Evolutionary conservation across 2,113 vertebrate species (phyloP).

Genomic region (Salvelinus namaycush): DNA sequence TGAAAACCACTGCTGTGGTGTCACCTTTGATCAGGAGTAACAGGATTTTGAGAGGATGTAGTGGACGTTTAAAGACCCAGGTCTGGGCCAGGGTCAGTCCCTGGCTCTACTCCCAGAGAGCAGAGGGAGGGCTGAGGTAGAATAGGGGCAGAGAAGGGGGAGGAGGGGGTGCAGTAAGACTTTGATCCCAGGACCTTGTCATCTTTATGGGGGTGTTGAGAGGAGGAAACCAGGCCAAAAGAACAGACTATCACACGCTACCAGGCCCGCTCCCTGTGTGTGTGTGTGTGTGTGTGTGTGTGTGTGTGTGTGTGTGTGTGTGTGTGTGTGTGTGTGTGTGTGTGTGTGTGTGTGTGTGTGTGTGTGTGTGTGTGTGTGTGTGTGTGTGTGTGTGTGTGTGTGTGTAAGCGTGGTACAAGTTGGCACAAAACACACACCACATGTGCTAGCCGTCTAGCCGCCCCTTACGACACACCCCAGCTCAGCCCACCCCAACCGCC

Average conservation of each 20-base stretch:
- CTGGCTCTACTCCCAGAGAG: slow-evolving; percentile 10
- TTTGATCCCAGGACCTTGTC: slow-evolving; percentile 78
- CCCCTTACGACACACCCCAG: background rate
- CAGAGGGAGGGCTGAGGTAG: background rate
- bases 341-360: background rate
- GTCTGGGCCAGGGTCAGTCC: slow-evolving; percentile 27
- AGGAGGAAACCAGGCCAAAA: slow-evolving; percentile 72
- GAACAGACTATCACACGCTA: slow-evolving; percentile 65
- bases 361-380: slow-evolving; percentile 27
- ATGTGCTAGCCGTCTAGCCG: background rate
- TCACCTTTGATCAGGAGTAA: slow-evolving; percentile 40
- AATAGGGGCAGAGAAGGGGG: slow-evolving; percentile 27
- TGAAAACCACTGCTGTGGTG: background rate
- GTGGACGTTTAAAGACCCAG: slow-evolving; percentile 47
- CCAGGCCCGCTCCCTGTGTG: slow-evolving; percentile 40
- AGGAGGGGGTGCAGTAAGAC: slow-evolving; percentile 45
- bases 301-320: background rate
- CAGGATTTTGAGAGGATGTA: slow-evolving; percentile 24
- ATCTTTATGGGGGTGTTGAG: slow-evolving; percentile 80
- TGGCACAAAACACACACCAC: slow-evolving; percentile 1
- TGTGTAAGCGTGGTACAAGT: too few species aligned
- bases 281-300: slow-evolving; percentile 9
- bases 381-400: slow-evolving; percentile 29
- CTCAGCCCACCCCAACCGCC: slow-evolving; percentile 62
- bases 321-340: slow-evolving; percentile 18